Conservation (phyloP, 2,797 vertebrate genomes). For the Chelidonichthys spinosus region DNA sequence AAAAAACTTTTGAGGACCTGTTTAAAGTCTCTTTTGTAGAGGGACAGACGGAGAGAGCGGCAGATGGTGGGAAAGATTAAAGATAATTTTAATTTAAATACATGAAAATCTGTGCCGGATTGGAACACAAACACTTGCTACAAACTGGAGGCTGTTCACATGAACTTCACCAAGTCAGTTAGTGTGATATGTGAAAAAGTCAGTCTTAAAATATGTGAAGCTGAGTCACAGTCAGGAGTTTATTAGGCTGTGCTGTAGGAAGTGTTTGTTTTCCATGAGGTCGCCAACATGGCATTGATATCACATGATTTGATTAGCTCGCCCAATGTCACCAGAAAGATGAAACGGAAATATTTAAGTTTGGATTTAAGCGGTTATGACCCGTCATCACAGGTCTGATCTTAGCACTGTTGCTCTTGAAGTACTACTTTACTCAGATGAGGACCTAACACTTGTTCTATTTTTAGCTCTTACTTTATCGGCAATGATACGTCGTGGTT, state of each 20-base stretch:
- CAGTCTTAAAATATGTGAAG: slow-evolving; percentile 11
- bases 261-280: slow-evolving; percentile 12
- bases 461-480: too few species aligned
- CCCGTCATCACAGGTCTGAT: too few species aligned
- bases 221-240: slow-evolving; percentile 4
- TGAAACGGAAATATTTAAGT: not conserved
- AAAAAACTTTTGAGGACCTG: not conserved
- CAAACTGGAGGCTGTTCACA: slow-evolving; percentile 18
- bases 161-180: slow-evolving; percentile 2
- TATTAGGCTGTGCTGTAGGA: not conserved
- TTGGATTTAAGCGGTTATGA: too few species aligned
- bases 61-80: slow-evolving; percentile 31
- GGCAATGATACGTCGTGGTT: too few species aligned
- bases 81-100: slow-evolving; percentile 21
- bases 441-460: too few species aligned
- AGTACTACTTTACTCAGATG: too few species aligned
- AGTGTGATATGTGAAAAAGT: slow-evolving; percentile 8
- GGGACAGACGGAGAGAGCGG: not conserved
- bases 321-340: slow-evolving; percentile 19
- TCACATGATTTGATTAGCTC: slow-evolving; percentile 25
- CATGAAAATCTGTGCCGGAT: slow-evolving; percentile 2
- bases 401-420: too few species aligned
- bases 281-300: slow-evolving; percentile 11
- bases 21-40: slow-evolving; percentile 10
- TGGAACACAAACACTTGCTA: slow-evolving; percentile 11